Conservation (phyloP, 2,797 vertebrate species). For the Centroberyx gerrardi region DNA sequence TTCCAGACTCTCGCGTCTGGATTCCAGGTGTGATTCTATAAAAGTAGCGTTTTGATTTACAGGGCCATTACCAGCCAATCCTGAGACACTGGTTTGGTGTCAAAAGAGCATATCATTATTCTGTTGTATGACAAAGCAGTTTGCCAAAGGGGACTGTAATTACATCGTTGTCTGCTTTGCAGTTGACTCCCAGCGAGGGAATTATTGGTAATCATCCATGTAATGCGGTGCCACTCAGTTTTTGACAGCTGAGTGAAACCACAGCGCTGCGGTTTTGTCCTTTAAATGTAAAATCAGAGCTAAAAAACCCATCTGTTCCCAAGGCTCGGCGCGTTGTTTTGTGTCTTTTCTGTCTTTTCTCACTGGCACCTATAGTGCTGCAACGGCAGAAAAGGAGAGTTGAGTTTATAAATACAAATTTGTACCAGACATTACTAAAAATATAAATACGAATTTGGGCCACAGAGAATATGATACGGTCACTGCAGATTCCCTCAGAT, state of each 20-base stretch:
- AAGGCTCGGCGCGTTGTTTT: conserved; percentile 33
- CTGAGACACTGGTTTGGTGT: conserved; percentile 73
- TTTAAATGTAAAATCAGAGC: conserved; percentile 74
- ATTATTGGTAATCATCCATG: conserved; percentile 87
- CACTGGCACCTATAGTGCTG: neutral
- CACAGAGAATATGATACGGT: neutral
- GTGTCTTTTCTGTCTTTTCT: conserved; percentile 23
- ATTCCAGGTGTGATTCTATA: conserved; percentile 63
- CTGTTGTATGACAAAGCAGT: conserved; percentile 81
- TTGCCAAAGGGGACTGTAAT: conserved; percentile 80
- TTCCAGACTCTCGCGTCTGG: conserved; percentile 11
- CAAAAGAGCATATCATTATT: conserved; percentile 82
- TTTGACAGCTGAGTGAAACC: conserved; percentile 84
- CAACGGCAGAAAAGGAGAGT: neutral
- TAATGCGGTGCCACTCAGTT: conserved; percentile 85
- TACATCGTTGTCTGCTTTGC: conserved; percentile 82
- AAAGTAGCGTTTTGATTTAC: conserved; percentile 75
- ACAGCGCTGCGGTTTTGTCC: conserved; percentile 72
- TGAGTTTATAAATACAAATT: neutral
- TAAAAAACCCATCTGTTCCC: conserved; percentile 68
- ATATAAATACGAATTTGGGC: neutral
- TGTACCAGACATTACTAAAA: conserved; percentile 1
- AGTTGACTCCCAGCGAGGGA: conserved; percentile 79
- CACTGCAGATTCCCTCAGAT: neutral
- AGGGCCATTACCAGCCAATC: conserved; percentile 74